Conservation (phyloP, 2,797 vertebrate genomes). For the Lepus oiostolus region DNA sequence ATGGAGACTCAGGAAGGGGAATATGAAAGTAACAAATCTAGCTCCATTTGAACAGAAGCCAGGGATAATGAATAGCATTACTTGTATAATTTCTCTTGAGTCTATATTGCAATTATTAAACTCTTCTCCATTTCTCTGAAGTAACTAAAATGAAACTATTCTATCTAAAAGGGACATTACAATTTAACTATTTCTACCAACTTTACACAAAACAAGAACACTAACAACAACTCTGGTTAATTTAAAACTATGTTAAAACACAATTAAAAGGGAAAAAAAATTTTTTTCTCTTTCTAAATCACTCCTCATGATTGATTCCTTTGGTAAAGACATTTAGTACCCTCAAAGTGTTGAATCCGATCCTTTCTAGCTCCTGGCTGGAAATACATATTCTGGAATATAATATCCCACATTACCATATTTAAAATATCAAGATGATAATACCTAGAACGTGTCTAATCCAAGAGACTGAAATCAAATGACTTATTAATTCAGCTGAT, state of each 20-base stretch:
- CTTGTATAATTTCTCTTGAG: constrained; percentile 50
- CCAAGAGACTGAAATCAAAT: constrained; percentile 12
- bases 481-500: constrained; percentile 48
- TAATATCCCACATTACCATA: not conserved
- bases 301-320: not conserved
- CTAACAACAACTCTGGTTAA: not conserved
- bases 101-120: constrained; percentile 58
- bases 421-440: constrained; percentile 47
- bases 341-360: not conserved
- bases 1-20: constrained; percentile 31
- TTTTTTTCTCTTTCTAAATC: not conserved
- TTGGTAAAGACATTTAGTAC: not conserved
- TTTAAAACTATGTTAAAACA: not conserved
- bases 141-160: constrained; percentile 48
- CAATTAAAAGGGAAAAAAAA: not conserved
- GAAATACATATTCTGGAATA: not conserved
- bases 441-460: not conserved
- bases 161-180: constrained; percentile 13
- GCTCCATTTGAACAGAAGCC: constrained; percentile 62
- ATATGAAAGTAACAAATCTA: constrained; percentile 66
- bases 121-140: not conserved
- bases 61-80: constrained; percentile 62
- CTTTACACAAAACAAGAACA: not conserved
- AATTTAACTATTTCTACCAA: not conserved
- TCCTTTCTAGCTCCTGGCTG: not conserved